A percentile compares a stretch with the other conserved stretches of the same genome.
Evolutionary conservation across 2,888 invertebrate genomes (phyloP).

Genomic region (Drosophila tripunctata): DNA sequence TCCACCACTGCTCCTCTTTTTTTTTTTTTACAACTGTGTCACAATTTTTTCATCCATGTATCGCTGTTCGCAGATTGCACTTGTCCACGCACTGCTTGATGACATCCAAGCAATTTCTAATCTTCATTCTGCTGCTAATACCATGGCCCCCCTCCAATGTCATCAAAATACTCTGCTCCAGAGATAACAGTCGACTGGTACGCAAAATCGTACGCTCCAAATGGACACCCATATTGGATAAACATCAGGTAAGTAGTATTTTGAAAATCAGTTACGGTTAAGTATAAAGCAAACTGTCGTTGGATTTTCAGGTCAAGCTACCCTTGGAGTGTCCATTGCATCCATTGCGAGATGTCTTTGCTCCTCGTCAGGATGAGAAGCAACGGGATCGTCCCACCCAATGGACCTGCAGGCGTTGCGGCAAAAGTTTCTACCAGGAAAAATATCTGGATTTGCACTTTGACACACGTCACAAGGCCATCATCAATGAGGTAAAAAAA

Average conservation of each 20-base stretch:
- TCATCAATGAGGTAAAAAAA: conserved; percentile 90
- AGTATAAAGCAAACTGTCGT: not conserved
- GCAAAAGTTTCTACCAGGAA: conserved; percentile 95
- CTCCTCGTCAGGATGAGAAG: conserved; percentile 93
- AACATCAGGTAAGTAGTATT: conserved; percentile 87
- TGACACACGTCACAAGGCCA: conserved; percentile 93
- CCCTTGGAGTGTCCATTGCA: conserved; percentile 96
- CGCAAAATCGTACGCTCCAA: conserved; percentile 94
- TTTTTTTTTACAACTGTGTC: not conserved
- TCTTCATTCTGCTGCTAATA: conserved; percentile 87
- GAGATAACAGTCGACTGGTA: conserved; percentile 94
- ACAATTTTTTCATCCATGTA: not conserved
- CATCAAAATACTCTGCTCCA: conserved; percentile 93
- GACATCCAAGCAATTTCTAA: conserved; percentile 55
- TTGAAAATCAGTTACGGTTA: too few relatives aligned
- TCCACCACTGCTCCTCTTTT: too few relatives aligned
- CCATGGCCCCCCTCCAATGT: conserved; percentile 95
- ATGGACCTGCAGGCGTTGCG: conserved; percentile 96
- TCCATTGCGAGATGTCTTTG: conserved; percentile 93
- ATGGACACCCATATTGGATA: conserved; percentile 95
- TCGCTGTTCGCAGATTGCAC: conserved; percentile 87
- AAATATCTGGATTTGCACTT: conserved; percentile 94
- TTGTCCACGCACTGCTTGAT: conserved; percentile 88
- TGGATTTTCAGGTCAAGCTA: conserved; percentile 88
- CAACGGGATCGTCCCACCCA: conserved; percentile 93